Conservation (phyloP, 1,140 invertebrate species). For the Neodiprion fabricii region DNA sequence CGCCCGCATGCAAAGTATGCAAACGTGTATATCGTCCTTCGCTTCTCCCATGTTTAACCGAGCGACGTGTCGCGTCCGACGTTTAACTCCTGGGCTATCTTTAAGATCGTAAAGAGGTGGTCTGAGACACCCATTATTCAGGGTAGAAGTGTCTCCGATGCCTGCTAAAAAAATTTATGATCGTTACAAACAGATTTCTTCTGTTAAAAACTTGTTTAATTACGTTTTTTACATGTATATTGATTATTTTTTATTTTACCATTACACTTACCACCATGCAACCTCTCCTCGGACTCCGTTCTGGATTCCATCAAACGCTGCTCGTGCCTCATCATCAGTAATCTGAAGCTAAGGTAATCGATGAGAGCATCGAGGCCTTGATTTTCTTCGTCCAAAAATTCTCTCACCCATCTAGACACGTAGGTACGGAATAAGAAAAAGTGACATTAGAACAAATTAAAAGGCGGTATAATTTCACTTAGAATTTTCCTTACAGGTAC, state of each 20-base stretch:
- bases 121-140: slow-evolving; percentile 66
- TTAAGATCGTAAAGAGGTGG: slow-evolving; percentile 68
- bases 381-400: slow-evolving; percentile 96
- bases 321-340: slow-evolving; percentile 91
- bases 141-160: slow-evolving; percentile 45
- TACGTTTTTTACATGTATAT: background rate
- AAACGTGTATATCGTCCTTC: slow-evolving; percentile 98
- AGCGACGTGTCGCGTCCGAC: slow-evolving; percentile 83
- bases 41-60: slow-evolving; percentile 97
- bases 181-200: background rate
- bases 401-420: slow-evolving; percentile 90
- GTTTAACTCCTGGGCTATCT: slow-evolving; percentile 74
- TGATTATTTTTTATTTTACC: background rate
- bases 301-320: slow-evolving; percentile 77
- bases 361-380: slow-evolving; percentile 95
- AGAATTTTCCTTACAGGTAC: background rate
- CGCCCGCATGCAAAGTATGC: slow-evolving; percentile 97
- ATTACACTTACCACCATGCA: slow-evolving; percentile 53
- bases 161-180: slow-evolving; percentile 37
- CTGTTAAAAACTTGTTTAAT: too few species aligned
- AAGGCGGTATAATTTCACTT: background rate
- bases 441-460: slow-evolving; percentile 3
- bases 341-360: slow-evolving; percentile 94
- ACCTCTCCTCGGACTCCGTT: slow-evolving; percentile 74
- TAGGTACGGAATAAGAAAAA: slow-evolving; percentile 3